Percentiles rank a stretch among this genome's conserved stretches.
These are phyloP conservation scores for Diarsia mendica DNA, from an alignment of 2,888 invertebrate species.

Conservation along the genomic window DNA sequence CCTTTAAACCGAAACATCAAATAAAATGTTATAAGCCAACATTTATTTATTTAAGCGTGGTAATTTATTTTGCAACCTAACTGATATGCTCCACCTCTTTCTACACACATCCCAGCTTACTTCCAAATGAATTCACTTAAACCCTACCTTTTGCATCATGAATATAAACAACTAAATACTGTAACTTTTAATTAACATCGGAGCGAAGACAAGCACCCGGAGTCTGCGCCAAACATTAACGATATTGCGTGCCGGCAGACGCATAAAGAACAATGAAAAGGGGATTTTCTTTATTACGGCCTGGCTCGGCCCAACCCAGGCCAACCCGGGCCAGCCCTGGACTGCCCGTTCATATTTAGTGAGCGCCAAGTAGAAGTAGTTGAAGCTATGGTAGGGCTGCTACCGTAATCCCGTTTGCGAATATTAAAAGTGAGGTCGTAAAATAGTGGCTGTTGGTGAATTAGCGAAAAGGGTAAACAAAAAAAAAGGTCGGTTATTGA, in stretches of 20 bases:
- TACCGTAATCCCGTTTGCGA: constrained; percentile 10
- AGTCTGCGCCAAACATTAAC: constrained; percentile 69
- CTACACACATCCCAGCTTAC: not conserved
- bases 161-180: constrained; percentile 53
- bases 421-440: constrained; percentile 41
- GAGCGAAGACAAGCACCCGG: constrained; percentile 55
- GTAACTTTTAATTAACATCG: constrained; percentile 61
- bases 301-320: constrained; percentile 41
- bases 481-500: no score
- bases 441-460: no score
- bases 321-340: not conserved
- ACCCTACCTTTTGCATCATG: constrained; percentile 30
- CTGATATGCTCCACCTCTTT: not conserved
- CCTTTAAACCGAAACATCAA: not conserved
- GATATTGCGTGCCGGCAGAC: constrained; percentile 80
- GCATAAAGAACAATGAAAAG: constrained; percentile 84
- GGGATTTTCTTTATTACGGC: constrained; percentile 80
- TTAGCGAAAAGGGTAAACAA: no score
- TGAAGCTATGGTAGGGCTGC: constrained; percentile 44
- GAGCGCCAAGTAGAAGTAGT: constrained; percentile 43
- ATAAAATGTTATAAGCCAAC: not conserved
- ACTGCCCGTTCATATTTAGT: constrained; percentile 62
- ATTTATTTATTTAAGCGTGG: not conserved
- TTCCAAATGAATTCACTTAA: constrained; percentile 25
- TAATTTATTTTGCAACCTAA: not conserved